These are phyloP conservation scores for Carassius auratus DNA, from an alignment of 2,113 vertebrate species.

Conservation along the genomic window DNA sequence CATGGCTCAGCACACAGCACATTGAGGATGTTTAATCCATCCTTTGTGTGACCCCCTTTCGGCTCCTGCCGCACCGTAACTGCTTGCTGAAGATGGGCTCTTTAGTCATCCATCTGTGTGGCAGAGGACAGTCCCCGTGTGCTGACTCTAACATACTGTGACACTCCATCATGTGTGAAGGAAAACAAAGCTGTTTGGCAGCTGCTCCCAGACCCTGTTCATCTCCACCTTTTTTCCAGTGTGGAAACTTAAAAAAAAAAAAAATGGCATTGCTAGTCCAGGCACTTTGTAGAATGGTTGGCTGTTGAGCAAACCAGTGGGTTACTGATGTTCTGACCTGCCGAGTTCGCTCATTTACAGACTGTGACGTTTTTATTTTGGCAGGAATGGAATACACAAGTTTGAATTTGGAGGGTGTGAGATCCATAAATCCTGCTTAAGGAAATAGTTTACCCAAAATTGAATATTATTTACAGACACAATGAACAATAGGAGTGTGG, in stretches of 20 bases:
- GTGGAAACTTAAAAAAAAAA: constrained; percentile 51
- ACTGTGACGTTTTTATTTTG: too few relatives aligned
- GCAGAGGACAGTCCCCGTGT: constrained; percentile 35
- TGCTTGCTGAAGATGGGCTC: constrained; percentile 46
- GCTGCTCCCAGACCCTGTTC: constrained; percentile 44
- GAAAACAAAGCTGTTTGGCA: constrained; percentile 55
- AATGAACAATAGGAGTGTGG: neutral
- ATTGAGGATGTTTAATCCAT: constrained; percentile 10
- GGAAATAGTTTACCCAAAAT: too few relatives aligned
- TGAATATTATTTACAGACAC: neutral
- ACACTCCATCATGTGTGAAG: constrained; percentile 52
- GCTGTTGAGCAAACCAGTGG: constrained; percentile 34
- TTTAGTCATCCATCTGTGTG: constrained; percentile 49
- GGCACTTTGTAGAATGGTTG: constrained; percentile 43
- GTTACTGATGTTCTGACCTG: constrained; percentile 18
- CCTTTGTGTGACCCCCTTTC: neutral
- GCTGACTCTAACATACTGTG: constrained; percentile 56
- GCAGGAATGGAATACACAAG: neutral
- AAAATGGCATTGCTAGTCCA: constrained; percentile 34
- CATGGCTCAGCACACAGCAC: neutral
- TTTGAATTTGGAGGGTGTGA: neutral
- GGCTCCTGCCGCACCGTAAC: constrained; percentile 1
- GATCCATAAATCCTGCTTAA: neutral
- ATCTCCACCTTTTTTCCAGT: constrained; percentile 43
- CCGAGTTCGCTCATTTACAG: neutral